Evolutionary conservation across 2,797 vertebrate species (phyloP).

Genomic region (Anguilla pacifica): DNA sequence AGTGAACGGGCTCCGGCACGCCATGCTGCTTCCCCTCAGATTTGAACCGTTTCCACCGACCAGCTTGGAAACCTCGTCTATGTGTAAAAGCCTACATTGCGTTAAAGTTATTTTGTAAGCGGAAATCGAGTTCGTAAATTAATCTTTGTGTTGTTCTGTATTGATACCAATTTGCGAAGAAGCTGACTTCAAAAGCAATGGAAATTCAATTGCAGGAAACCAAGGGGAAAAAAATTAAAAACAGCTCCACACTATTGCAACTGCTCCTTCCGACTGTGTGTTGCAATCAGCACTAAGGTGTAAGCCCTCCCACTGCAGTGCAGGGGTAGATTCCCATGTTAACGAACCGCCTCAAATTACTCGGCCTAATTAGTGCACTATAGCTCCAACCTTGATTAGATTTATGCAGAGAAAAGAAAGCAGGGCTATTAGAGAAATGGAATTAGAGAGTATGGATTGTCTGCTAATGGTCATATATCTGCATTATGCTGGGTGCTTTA

Average conservation of each 20-base stretch:
- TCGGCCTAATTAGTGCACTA: constrained; percentile 15
- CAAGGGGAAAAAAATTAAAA: background rate
- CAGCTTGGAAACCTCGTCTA: background rate
- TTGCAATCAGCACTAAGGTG: background rate
- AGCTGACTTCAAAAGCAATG: background rate
- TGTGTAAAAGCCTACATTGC: background rate
- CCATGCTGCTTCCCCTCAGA: background rate
- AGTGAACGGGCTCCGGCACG: background rate
- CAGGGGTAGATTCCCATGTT: background rate
- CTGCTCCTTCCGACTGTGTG: background rate
- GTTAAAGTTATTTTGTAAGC: background rate
- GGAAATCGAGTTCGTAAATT: background rate
- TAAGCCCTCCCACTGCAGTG: background rate
- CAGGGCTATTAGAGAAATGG: constrained; percentile 30
- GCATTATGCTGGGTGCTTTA: constrained; percentile 30
- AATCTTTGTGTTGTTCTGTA: background rate
- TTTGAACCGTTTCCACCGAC: background rate
- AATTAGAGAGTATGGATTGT: constrained; percentile 33
- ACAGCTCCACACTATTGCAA: background rate
- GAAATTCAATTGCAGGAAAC: background rate
- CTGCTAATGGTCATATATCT: constrained; percentile 40
- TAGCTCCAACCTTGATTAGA: constrained; percentile 18
- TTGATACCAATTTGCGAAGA: background rate
- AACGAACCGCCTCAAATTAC: constrained; percentile 5
- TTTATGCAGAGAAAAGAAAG: background rate